These are phyloP conservation scores for Tipula lateralis DNA, from an alignment of 2,888 invertebrate species.

Conservation along the genomic window DNA sequence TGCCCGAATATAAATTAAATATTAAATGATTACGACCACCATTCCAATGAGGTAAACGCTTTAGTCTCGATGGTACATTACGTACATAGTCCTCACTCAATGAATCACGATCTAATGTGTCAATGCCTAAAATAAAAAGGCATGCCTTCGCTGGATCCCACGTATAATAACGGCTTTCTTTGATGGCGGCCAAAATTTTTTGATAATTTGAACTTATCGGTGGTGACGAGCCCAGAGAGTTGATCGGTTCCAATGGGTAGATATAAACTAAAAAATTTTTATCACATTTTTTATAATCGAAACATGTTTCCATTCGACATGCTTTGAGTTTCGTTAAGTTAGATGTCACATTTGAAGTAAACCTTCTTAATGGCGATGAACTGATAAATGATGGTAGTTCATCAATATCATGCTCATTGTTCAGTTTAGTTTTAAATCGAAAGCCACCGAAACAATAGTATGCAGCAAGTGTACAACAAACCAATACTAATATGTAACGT, in stretches of 20 bases:
- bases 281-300: slow-evolving; percentile 81
- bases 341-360: not conserved
- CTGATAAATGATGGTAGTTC: slow-evolving; percentile 32
- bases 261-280: slow-evolving; percentile 81
- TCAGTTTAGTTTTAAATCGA: slow-evolving; percentile 47
- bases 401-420: not conserved
- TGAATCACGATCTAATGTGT: slow-evolving; percentile 94
- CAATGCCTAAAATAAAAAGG: slow-evolving; percentile 87
- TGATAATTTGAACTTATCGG: slow-evolving; percentile 78
- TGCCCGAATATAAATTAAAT: slow-evolving; percentile 97
- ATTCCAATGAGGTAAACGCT: slow-evolving; percentile 79
- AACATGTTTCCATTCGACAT: slow-evolving; percentile 92
- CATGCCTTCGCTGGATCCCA: slow-evolving; percentile 87
- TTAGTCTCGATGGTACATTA: slow-evolving; percentile 75
- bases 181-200: slow-evolving; percentile 85
- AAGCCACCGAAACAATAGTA: slow-evolving; percentile 74
- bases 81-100: slow-evolving; percentile 88
- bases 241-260: slow-evolving; percentile 65
- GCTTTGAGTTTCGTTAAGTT: slow-evolving; percentile 40
- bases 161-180: slow-evolving; percentile 88
- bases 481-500: slow-evolving; percentile 71
- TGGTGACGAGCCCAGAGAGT: slow-evolving; percentile 56
- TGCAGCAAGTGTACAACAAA: slow-evolving; percentile 71
- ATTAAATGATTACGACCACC: slow-evolving; percentile 93
- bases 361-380: not conserved